phyloP scores from a whole-genome alignment of 2,797 vertebrate genomes.

The Clarias fuscus region DNA sequence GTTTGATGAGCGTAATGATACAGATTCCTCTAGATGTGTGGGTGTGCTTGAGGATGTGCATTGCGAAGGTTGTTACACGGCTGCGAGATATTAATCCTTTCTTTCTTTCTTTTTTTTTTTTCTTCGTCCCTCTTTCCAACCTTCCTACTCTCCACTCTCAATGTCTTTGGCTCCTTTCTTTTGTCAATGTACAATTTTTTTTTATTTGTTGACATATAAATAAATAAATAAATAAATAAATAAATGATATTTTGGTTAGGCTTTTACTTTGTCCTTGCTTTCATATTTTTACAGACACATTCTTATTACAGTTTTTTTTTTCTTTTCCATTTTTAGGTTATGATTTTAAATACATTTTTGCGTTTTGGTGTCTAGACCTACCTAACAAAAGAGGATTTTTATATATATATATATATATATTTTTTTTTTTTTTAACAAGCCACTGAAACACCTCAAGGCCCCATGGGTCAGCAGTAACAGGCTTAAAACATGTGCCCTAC shows the following conservation, averaged over 20 bases:
- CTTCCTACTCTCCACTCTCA: conserved; percentile 40
- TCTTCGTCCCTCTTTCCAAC: conserved; percentile 28
- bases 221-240: not conserved
- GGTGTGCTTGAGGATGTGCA: conserved; percentile 31
- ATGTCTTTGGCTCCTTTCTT: conserved; percentile 31
- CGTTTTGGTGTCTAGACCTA: not conserved
- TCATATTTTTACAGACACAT: not conserved
- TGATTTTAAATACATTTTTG: not conserved
- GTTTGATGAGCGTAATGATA: not conserved
- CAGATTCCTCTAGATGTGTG: not conserved
- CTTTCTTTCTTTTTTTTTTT: conserved; percentile 20
- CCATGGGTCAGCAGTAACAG: conserved; percentile 40
- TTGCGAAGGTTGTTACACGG: conserved; percentile 89
- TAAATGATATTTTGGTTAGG: conserved; percentile 12
- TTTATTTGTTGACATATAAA: conserved; percentile 14
- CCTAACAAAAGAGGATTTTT: conserved; percentile 11
- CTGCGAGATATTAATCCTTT: conserved; percentile 72
- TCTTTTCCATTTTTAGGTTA: no score
- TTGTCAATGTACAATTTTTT: conserved; percentile 40
- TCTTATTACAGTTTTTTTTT: not conserved
- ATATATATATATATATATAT: no score
- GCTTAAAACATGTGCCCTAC: conserved; percentile 43
- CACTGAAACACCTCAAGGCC: not conserved
- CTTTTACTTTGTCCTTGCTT: conserved; percentile 35
- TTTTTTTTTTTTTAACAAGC: not conserved